Conservation (phyloP, 2,797 vertebrate genomes). For the Coregonus ussuriensis region DNA sequence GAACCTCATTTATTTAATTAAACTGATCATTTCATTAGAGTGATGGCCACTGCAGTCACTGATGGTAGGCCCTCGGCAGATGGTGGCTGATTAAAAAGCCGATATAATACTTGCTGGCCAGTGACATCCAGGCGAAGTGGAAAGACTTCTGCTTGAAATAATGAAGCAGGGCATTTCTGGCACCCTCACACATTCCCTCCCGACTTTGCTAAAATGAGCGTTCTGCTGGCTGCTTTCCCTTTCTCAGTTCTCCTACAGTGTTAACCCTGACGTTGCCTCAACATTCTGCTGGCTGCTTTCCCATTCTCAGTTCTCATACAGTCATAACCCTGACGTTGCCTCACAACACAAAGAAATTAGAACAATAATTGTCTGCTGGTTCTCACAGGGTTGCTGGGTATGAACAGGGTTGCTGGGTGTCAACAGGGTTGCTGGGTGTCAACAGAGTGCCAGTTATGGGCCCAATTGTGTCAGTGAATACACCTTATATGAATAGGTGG, state of each 20-base stretch:
- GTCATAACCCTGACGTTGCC: not conserved
- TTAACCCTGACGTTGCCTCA: not conserved
- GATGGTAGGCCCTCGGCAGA: not conserved
- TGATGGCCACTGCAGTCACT: constrained; percentile 8
- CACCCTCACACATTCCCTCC: not conserved
- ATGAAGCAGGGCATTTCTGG: not conserved
- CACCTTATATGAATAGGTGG: not conserved
- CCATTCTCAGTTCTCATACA: no score
- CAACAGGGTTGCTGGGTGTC: no score
- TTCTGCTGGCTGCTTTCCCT: not conserved
- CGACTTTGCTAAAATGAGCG: not conserved
- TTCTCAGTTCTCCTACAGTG: not conserved
- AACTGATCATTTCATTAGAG: constrained; percentile 27
- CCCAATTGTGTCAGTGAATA: constrained; percentile 15
- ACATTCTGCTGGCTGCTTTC: no score
- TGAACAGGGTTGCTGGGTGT: no score
- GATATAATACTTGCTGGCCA: not conserved
- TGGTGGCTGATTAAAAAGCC: not conserved
- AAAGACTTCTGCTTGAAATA: not conserved
- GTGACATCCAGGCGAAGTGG: not conserved
- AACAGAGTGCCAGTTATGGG: not conserved
- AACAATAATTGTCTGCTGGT: constrained; percentile 2
- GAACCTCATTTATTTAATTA: constrained; percentile 26
- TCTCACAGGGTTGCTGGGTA: constrained; percentile 5
- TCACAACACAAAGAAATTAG: constrained; percentile 7